Conservation (phyloP, 2,797 vertebrate species). For the Hydrolagus colliei region DNA sequence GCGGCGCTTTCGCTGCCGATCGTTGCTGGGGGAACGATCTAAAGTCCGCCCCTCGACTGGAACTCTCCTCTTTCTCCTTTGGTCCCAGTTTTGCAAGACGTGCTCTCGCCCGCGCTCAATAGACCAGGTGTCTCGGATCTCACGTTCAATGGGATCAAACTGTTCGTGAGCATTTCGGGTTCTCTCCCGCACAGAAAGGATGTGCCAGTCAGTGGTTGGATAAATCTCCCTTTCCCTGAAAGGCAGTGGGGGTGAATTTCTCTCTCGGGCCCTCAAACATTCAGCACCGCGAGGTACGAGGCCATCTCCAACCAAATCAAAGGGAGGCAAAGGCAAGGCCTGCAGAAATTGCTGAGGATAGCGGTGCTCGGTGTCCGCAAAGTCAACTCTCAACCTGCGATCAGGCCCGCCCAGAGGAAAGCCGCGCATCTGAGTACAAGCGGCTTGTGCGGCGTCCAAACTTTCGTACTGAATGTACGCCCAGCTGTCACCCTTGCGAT, state of each 20-base stretch:
- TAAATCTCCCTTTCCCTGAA: constrained; percentile 92
- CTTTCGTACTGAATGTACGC: constrained; percentile 98
- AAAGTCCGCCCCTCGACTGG: constrained; percentile 79
- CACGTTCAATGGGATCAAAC: constrained; percentile 82
- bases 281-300: constrained; percentile 85
- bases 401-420: constrained; percentile 90
- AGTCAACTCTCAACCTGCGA: constrained; percentile 86
- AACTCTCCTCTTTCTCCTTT: constrained; percentile 74
- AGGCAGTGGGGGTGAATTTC: constrained; percentile 85
- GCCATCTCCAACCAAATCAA: constrained; percentile 83
- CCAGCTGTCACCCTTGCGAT: constrained; percentile 94
- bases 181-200: constrained; percentile 80
- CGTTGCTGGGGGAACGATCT: constrained; percentile 84
- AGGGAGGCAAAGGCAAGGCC: constrained; percentile 83
- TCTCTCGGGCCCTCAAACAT: constrained; percentile 80
- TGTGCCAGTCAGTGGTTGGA: constrained; percentile 80
- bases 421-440: constrained; percentile 93
- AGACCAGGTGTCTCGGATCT: constrained; percentile 83
- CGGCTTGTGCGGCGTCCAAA: constrained; percentile 90
- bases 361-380: constrained; percentile 89
- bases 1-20: constrained; percentile 78
- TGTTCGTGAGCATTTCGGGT: constrained; percentile 81
- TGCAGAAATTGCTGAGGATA: constrained; percentile 94
- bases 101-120: constrained; percentile 77
- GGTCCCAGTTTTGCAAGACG: constrained; percentile 75